A percentile compares a stretch with the other conserved stretches of the same genome.
Conservation (phyloP, 2,888 invertebrate genomes). For the Rhagophthalmus giganteus region DNA sequence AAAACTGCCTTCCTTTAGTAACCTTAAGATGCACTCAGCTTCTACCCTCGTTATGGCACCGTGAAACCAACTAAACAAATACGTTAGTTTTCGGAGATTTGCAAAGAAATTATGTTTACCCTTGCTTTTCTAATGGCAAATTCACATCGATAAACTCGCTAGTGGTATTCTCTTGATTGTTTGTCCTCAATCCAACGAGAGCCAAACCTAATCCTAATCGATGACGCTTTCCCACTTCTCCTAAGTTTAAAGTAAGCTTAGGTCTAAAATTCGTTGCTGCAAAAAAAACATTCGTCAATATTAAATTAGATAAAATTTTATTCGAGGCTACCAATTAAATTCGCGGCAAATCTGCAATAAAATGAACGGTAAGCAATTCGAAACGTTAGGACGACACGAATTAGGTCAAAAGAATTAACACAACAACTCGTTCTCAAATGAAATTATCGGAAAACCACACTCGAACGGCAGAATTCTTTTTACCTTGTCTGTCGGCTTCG, state of each 20-base stretch:
- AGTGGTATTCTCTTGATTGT: conserved; percentile 57
- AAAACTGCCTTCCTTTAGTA: conserved; percentile 88
- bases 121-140: conserved; percentile 84
- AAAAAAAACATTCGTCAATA: too few relatives aligned
- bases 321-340: too few relatives aligned
- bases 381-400: too few relatives aligned
- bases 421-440: too few relatives aligned
- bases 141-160: conserved; percentile 78
- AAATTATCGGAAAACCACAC: too few relatives aligned
- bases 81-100: too few relatives aligned
- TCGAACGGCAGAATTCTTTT: too few relatives aligned
- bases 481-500: conserved; percentile 70
- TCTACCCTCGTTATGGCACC: conserved; percentile 89
- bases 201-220: conserved; percentile 54
- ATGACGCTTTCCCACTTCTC: conserved; percentile 58
- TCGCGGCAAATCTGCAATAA: too few relatives aligned
- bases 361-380: too few relatives aligned
- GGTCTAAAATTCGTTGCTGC: conserved; percentile 58
- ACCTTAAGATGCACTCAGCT: conserved; percentile 84
- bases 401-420: too few relatives aligned
- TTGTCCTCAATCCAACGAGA: conserved; percentile 52
- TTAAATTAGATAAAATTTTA: too few relatives aligned
- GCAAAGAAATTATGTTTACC: conserved; percentile 62
- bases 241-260: conserved; percentile 76
- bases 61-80: conserved; percentile 83